These are phyloP conservation scores for Alethe diademata DNA, from an alignment of 2,113 vertebrate species.

Conservation along the genomic window DNA sequence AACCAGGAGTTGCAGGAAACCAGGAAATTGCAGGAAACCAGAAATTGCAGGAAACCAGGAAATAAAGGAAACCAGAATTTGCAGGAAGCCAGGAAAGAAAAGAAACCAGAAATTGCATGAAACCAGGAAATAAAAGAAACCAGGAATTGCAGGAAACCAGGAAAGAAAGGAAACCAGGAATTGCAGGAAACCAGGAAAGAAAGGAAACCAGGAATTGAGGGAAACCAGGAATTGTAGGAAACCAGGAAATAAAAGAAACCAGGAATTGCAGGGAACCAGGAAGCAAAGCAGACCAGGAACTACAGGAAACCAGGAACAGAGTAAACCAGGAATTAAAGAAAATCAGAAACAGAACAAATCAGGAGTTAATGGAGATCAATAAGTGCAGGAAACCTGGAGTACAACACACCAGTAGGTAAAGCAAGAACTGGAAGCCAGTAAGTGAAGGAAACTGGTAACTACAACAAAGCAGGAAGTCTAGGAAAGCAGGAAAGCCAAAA, in stretches of 20 bases:
- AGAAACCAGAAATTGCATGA: too few species aligned
- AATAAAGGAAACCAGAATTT: fast-evolving
- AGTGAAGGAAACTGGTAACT: not conserved
- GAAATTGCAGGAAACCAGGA: too few species aligned
- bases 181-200: not conserved
- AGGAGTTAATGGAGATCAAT: too few species aligned
- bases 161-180: fast-evolving
- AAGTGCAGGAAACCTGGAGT: not conserved
- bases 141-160: not conserved
- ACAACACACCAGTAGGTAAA: too few species aligned
- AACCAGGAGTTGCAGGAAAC: not conserved
- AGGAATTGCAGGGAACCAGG: not conserved
- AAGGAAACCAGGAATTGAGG: too few species aligned
- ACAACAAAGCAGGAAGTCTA: too few species aligned
- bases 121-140: too few species aligned
- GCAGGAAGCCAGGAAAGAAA: not conserved
- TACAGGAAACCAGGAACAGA: not conserved
- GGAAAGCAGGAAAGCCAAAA: not conserved
- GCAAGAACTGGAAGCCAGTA: not conserved
- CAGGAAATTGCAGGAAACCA: fast-evolving
- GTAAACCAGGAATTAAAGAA: not conserved
- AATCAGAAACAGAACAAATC: not conserved
- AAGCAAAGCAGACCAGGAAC: not conserved
- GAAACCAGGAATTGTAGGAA: too few species aligned
- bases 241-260: too few species aligned